Evolutionary conservation across 2,888 invertebrate species (phyloP), one percentile per base, ranked within the genome.

Genomic region (Tortricodes alternella): DNA sequence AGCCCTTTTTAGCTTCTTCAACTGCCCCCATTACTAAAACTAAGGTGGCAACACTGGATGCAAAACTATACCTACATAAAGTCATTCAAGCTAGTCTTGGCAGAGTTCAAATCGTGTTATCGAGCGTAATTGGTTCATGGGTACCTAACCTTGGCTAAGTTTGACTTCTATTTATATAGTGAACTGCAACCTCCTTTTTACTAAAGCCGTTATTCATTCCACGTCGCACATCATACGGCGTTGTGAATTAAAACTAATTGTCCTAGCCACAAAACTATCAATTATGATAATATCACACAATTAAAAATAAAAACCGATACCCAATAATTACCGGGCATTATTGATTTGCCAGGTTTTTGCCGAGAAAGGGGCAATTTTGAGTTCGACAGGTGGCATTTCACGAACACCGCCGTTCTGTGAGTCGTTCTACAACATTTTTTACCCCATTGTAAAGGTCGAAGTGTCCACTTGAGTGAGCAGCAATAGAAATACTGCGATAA

Each of bases 351-450:
- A 37, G 2, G 29, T 44, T 49, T 44, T 38, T 44, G 16, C 49
- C 29, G 18, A 7, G 11, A 29, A 55, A 29, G 56, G 48, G 49
- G 55, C 37, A 49, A 49, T 55, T 62, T 62, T 62, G 59, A 64
- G 57, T 60, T 51, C 71, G 81, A 74, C 83, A 79, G 78, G 68
- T 84, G 84, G 74, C 83, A 82, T 84, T 83, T 84, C 82, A 82
- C 80, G 81, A 79, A 74, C 56, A 66, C 53, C 57, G 60, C 29
- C 59, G 63, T 57, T 61, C 62, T 64, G 57, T 60, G 59, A 67
- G 65, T 73, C 61, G 71, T 68, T 64, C 19, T 57, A 68, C 72
- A 68, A 70, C 73, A 72, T 74, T 80, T 80, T 79, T 78, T 75
- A 63, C 67, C 67, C 55, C 62, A 59, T 75, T 74, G 71, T 73